Base-by-base conservation (phyloP, 2,113 vertebrate genomes). In the Zosterops pallidus region DNA sequence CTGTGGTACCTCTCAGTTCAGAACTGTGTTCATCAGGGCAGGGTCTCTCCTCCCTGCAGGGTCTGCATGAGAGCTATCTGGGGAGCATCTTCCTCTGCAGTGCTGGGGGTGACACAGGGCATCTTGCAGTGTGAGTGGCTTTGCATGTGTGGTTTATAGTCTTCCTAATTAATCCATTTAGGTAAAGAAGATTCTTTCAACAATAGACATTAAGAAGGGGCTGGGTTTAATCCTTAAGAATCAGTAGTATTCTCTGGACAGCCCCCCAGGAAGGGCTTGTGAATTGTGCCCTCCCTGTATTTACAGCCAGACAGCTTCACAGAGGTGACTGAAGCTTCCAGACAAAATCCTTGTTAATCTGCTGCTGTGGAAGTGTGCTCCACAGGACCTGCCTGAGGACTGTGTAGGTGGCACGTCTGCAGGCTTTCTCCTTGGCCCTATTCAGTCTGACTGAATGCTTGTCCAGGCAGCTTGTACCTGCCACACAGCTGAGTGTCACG, bases 161-260 rank as follows among this genome's bases (percentile, higher is more conserved):
- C 22, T 64, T 71, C 74, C 52, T 95, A 90, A 92, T 95, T 42
- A 97, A 95, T 96, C 93, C 91, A 28, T 57, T 97, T 95, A 96
- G 90, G 67, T 77, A 92, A 97, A 95, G 94, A 77, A 74, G 95
- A 95, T 96, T 97, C 62, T 75, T 86, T 84, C 62, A 86, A 91
- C 87, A 63, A 83, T 19, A 93, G 82, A 49, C 2, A 1, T 85
- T 94, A 90, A 91, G 91, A 94, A 75, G 82, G 90, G 90, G 33
- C 50, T 85, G 84, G 67, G 42, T 91, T 95, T 95, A 96, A 97
- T 97, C 95, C 94, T 41, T 57, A 41, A 60, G 75, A 91, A 90
- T 91, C 87, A 87, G 87, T 79, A 69, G 87, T 29, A 17, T 70
- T 33, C 63, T 49, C 31, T 80, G 65, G 29, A 29, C 72, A 56